Evolutionary conservation across 2,113 vertebrate genomes (phyloP).

Genomic region (Guaruba guarouba): DNA sequence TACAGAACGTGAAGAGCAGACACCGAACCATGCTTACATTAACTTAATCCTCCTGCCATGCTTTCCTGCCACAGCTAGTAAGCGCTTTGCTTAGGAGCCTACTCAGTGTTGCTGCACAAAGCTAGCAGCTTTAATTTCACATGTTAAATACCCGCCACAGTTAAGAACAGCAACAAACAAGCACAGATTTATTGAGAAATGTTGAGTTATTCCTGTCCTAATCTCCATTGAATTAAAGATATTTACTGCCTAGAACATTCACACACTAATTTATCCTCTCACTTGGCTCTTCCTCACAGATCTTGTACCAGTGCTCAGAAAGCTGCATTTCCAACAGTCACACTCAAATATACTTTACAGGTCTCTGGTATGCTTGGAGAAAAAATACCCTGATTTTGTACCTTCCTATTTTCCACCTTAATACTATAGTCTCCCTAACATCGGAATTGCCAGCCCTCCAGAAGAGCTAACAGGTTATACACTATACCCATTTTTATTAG

Average conservation of each 20-base stretch:
- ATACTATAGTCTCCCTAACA: neutral
- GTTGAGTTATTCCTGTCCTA: neutral
- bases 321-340: neutral
- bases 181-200: neutral
- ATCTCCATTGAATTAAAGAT: neutral
- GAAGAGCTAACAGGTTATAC: neutral
- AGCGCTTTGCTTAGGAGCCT: neutral
- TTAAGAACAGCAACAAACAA: neutral
- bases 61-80: no score
- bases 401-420: neutral
- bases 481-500: neutral
- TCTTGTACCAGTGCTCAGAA: neutral
- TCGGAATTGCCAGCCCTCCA: neutral
- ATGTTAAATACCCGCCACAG: neutral
- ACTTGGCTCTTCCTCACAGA: neutral
- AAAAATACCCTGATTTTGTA: neutral
- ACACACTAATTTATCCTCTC: neutral
- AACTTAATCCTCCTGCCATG: neutral
- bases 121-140: neutral
- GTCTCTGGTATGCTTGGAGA: neutral
- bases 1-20: neutral
- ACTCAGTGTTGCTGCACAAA: fast-evolving
- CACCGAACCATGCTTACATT: neutral
- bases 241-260: neutral
- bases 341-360: neutral